Evolutionary conservation across 2,888 invertebrate species (phyloP), one percentile per base, ranked within the genome.

Genomic region (Saturnia pavonia): DNA sequence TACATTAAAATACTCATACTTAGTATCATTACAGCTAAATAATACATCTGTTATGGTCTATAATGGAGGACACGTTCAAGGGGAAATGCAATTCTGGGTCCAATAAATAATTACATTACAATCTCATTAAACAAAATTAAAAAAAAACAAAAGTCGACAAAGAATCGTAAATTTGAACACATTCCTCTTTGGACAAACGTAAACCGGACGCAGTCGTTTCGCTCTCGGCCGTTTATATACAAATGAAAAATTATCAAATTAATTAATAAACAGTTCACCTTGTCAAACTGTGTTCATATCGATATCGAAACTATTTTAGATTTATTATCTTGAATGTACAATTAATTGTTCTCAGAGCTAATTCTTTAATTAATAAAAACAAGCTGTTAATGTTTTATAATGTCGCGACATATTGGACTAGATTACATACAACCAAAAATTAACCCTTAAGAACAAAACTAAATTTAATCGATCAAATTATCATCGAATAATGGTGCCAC

Each of bases 21-120:
- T 54, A 69, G 54, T 65, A 69, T 27, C 27, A 25, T 72, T 82
- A 82, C 76, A 81, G 74, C 83, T 83, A 84, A 79, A 77, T 76
- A 73, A 83, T 78, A 82, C 76, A 77, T 76, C 73, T 77, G 78
- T 77, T 77, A 80, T 78, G 75, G 75, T 78, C 74, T 74, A 77
- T 77, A 77, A 73, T 73, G 74, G 72, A 81, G 78, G 77, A 79
- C 76, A 78, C 73, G 73, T 83, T 79, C 85, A 85, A 85, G 83
- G 86, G 87, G 84, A 88, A 93, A 93, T 92, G 92, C 92, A 91
- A 85, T 78, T 86, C 92, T 92, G 92, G 92, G 85, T 88, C 86
- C 86, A 90, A 91, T 91, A 91, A 92, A 89, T 89, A 88, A 86
- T 84, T 81, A 87, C 81, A 79, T 84, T 87, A 91, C 88, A 91